These are phyloP conservation scores for Megalopta genalis DNA, from an alignment of 1,140 invertebrate genomes.

Conservation along the genomic window DNA sequence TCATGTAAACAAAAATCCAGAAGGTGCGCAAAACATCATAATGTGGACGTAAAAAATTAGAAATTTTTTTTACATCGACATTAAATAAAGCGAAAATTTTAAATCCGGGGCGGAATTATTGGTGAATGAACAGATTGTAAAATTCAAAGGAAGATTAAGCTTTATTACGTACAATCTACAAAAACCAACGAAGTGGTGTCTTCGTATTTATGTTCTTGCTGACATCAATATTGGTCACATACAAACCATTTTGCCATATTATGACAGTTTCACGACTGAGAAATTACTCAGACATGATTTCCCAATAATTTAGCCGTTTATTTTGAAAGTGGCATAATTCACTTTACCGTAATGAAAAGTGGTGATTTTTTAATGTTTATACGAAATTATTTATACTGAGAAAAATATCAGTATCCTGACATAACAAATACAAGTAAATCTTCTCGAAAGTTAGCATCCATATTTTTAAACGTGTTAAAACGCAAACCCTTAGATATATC, in stretches of 20 bases:
- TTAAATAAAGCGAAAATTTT: constrained; percentile 54
- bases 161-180: constrained; percentile 64
- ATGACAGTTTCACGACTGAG: constrained; percentile 46
- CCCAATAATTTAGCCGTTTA: no score
- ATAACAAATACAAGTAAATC: no score
- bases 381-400: no score
- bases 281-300: no score
- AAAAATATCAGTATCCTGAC: no score
- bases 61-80: constrained; percentile 57
- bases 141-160: constrained; percentile 60
- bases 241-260: constrained; percentile 60
- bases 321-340: no score
- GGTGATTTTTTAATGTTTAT: no score
- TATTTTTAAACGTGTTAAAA: no score
- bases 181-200: constrained; percentile 65
- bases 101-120: no score
- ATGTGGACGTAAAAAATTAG: constrained; percentile 43
- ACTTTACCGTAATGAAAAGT: no score
- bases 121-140: constrained; percentile 55
- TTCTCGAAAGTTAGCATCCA: no score
- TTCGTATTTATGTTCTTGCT: constrained; percentile 59
- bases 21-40: constrained; percentile 56
- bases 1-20: constrained; percentile 17
- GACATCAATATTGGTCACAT: constrained; percentile 55
- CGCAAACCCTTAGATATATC: no score